Percentiles rank a stretch among this genome's conserved stretches.
Conservation (phyloP, 1,140 invertebrate species). For the Euglossa dilemma region DNA sequence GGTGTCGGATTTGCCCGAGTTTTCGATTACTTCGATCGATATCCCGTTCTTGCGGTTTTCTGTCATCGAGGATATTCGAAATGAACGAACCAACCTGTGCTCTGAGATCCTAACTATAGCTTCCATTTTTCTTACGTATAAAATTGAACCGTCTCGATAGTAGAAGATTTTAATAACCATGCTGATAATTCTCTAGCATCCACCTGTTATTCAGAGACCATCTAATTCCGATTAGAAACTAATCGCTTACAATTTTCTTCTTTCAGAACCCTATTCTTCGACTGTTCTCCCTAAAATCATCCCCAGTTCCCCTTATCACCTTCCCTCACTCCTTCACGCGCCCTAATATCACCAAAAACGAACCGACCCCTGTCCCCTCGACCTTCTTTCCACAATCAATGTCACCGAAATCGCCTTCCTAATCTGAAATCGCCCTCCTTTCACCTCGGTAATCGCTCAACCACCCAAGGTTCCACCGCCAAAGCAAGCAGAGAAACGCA, state of each 20-base stretch:
- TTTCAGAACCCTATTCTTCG: neutral
- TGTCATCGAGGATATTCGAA: neutral
- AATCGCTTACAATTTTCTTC: neutral
- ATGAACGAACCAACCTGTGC: neutral
- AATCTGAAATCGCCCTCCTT: neutral
- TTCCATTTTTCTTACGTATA: neutral
- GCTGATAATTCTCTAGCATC: no score
- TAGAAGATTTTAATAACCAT: neutral
- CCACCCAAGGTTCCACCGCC: neutral
- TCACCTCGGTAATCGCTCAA: neutral
- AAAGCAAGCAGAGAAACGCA: conserved; percentile 2
- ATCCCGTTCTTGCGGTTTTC: conserved; percentile 20
- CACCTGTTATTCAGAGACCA: no score
- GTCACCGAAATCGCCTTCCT: neutral
- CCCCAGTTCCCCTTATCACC: neutral
- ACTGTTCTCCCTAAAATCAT: neutral
- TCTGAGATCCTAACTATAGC: neutral
- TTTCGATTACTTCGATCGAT: conserved; percentile 50
- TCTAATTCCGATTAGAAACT: no score
- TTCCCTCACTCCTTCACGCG: neutral
- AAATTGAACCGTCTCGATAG: neutral
- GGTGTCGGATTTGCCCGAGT: conserved; percentile 40
- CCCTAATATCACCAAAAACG: neutral
- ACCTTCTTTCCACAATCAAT: neutral
- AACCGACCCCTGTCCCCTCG: neutral